Evolutionary conservation across 2,888 invertebrate species (phyloP), one percentile per base, ranked within the genome.

Genomic region (Diplolepis rosae): DNA sequence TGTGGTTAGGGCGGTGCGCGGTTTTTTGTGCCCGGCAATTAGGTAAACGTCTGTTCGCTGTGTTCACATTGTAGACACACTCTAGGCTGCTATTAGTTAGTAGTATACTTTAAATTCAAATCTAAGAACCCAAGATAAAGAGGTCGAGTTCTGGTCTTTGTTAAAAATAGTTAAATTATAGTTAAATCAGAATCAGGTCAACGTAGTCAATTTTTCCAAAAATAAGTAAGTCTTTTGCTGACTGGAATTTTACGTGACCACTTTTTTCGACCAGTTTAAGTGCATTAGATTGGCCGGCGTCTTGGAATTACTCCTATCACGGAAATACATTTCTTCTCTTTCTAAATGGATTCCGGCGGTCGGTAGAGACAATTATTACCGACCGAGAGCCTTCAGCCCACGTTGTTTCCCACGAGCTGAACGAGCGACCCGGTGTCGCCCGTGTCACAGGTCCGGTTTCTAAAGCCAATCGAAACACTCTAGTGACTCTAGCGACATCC

Each of bases 1-100:
- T 88, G 86, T 89, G 87, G 87, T 89, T 89, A 89, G 85, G 89
- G 89, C 89, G 89, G 88, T 84, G 79, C 87, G 84, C 84, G 84
- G 81, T 87, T 88, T 86, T 88, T 88, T 86, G 83, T 83, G 83
- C 81, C 85, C 87, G 81, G 87, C 86, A 89, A 89, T 89, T 89
- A 89, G 89, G 88, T 89, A 89, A 89, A 89, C 87, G 87, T 85
- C 84, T 82, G 84, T 78, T 79, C 79, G 79, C 75, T 82, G 77
- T 83, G 83, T 82, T 82, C 84, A 84, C 83, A 87, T 84, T 87
- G 87, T 87, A 83, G 84, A 84, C 84, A 83, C 84, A 83, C 80
- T 83, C 81, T 79, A 77, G 79, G 80, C 83, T 83, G 83, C 87
- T 87, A 87, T 87, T 87, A 87, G 86, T 87, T 87, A 87, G 87